Conservation (phyloP, 2,797 vertebrate genomes). For the Eulemur rubriventer region DNA sequence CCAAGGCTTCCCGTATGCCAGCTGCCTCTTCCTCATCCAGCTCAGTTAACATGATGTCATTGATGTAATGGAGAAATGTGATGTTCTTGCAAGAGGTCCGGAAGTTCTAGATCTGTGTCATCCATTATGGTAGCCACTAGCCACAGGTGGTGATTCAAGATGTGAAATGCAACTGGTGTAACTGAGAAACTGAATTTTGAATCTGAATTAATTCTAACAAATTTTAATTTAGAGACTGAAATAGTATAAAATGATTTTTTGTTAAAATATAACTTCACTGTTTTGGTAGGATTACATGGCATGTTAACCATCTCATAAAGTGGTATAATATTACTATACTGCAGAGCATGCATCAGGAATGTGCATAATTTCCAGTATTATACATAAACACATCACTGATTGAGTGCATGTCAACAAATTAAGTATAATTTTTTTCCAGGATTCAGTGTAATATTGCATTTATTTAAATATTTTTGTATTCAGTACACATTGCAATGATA, state of each 20-base stretch:
- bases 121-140: neutral
- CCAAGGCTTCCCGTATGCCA: neutral
- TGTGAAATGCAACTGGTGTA: neutral
- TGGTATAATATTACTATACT: neutral
- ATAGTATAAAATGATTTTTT: neutral
- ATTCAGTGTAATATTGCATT: neutral
- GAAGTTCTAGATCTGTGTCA: neutral
- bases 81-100: neutral
- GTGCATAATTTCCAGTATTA: neutral
- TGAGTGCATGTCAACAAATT: neutral
- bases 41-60: neutral
- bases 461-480: slow-evolving; percentile 4
- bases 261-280: neutral
- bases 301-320: neutral
- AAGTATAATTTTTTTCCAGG: neutral
- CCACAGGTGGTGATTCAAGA: neutral
- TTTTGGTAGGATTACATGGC: neutral
- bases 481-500: neutral
- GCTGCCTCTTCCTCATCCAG: neutral
- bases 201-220: neutral
- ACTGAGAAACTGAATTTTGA: neutral
- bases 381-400: neutral
- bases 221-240: slow-evolving; percentile 7
- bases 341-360: neutral
- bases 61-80: neutral